Percentiles rank a stretch among this genome's conserved stretches.
Evolutionary conservation across 2,888 invertebrate genomes (phyloP).

Genomic region (Lasioglossum marginatum): DNA sequence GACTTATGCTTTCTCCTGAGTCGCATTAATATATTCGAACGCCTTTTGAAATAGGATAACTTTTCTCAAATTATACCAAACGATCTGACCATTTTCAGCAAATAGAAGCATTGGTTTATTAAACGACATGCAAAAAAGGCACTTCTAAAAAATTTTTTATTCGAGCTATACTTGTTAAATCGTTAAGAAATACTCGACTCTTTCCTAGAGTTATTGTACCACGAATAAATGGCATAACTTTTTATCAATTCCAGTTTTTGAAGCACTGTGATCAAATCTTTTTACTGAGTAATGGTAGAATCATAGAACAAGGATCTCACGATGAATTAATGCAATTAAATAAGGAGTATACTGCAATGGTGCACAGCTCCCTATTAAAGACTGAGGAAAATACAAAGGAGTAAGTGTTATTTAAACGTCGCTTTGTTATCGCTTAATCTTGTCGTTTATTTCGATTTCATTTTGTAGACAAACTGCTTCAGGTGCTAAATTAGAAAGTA

Average conservation of each 20-base stretch:
- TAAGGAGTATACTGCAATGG: conserved; percentile 78
- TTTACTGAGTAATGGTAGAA: conserved; percentile 86
- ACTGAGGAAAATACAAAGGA: conserved; percentile 28
- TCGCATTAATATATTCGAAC: no score
- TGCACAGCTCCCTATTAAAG: conserved; percentile 49
- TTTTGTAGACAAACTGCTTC: neutral
- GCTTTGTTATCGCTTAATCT: neutral
- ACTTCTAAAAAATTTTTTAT: no score
- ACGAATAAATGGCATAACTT: neutral
- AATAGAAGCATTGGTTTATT: no score
- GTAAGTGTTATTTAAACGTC: conserved; percentile 7
- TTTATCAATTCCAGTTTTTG: conserved; percentile 84
- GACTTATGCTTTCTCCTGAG: neutral
- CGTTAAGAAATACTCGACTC: neutral
- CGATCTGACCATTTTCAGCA: no score
- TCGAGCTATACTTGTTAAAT: neutral
- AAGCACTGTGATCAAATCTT: conserved; percentile 87
- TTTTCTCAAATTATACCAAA: no score
- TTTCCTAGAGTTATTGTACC: neutral
- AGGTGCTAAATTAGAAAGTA: neutral
- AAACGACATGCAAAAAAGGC: no score
- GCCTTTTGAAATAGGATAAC: no score
- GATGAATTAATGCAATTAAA: conserved; percentile 84
- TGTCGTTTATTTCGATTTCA: neutral
- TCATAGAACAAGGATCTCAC: conserved; percentile 86